Evolutionary conservation across 2,888 invertebrate species (phyloP), one percentile per base, ranked within the genome.

Genomic region (Liposcelis brunnea): DNA sequence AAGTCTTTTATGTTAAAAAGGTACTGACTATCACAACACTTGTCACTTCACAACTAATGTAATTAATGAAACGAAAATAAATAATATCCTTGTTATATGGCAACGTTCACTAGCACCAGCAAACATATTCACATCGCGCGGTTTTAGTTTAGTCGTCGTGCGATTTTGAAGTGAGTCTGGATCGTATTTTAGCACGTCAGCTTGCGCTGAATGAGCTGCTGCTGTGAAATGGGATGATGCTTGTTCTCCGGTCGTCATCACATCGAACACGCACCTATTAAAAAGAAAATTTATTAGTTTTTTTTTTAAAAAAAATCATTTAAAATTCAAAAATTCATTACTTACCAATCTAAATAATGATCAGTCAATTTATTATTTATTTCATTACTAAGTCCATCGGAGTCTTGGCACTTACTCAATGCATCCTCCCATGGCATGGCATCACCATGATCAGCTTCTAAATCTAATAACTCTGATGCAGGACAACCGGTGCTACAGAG

Each of bases 401-500:
- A 50, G 32, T 42, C 48, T 8, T 51, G 49, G 48, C 58, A 58
- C 35, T 52, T 49, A 14, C 42, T 51, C 21, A 55, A 37, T 1
- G 56, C 56, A 5, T 51, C 49, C 18, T 55, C 54, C 55, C 53
- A 50, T 15, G 51, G 45, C 18, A 54, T 51, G 33, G 46, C 54
- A 31, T 50, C 56, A 48, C 51, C 55, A 38, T 51, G 49, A 47
- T 49, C 47, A 51, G 51, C 58, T 54, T 48, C 61, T 53, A 65
- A 60, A 54, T 68, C 59, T 38, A 71, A 62, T 32, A 60, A 56
- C 55, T 70, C 69, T 14, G 56, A 52, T 12, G 52, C 49, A 4
- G 69, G 70, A 52, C 71, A 71, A 2, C 71, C 70, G 18, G 58
- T 55, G 15, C 61, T 58, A 56, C 71, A 71, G 51, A 71, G 59